Evolutionary conservation across 2,797 vertebrate species (phyloP).

Genomic region (Potorous gilbertii): DNA sequence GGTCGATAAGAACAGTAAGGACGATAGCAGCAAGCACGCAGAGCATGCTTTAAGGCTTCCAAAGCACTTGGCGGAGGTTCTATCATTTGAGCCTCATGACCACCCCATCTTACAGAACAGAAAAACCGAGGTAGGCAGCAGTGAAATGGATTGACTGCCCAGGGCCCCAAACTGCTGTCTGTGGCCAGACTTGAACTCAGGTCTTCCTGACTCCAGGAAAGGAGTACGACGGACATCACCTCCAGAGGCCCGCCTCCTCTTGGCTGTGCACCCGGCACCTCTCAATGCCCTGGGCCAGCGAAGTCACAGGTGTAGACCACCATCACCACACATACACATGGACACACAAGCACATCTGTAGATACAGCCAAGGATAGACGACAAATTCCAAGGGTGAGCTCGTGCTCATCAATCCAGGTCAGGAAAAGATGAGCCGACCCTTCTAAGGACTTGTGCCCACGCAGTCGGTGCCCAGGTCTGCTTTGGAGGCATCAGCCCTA

Average conservation of each 20-base stretch:
- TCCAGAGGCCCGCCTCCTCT: background rate
- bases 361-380: background rate
- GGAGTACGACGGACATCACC: rapidly evolving
- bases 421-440: too few relatives aligned
- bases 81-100: background rate
- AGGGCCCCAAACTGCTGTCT: background rate
- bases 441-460: rapidly evolving
- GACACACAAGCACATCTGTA: background rate
- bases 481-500: background rate
- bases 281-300: background rate
- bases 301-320: background rate
- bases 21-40: background rate
- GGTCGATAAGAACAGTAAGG: too few relatives aligned
- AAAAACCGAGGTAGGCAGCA: too few relatives aligned
- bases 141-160: too few relatives aligned
- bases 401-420: background rate
- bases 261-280: too few relatives aligned
- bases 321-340: background rate
- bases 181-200: too few relatives aligned
- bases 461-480: background rate
- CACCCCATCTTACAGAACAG: background rate
- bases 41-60: background rate
- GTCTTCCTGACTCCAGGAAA: too few relatives aligned
- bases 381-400: too few relatives aligned
- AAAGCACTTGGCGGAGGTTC: rapidly evolving